Evolutionary conservation across 2,888 invertebrate genomes (phyloP), one percentile per base, ranked within the genome.

Genomic region (Eupithecia centaureata): DNA sequence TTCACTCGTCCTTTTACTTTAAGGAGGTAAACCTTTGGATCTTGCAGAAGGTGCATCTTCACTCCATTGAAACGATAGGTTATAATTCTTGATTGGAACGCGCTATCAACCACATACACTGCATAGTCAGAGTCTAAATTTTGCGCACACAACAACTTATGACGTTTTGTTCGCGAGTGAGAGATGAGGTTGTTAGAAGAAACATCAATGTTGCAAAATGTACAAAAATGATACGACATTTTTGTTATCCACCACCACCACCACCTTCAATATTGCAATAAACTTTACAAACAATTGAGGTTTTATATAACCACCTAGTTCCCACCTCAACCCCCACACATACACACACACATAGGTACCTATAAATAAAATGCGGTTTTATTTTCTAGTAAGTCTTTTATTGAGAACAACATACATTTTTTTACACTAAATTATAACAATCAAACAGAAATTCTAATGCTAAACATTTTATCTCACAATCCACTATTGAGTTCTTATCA

Each of bases 71-170:
- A 10, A 18, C 57, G n/a, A 32, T 57, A 57, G 18, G 57, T 18
- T 10, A 57, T 18, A 10, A 57, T 57, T 57, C 57, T 57, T 18
- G 18, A 59, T 22, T 59, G 38, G 35, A 59, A 59, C 15, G 58
- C 58, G 10, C 22, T 25, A 63, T 63, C 42, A 22, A 63, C 30
- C 38, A 63, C 42, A 47, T 61, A 65, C 35, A 35, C 35, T 28
- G 58, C 27, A 33, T 51, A 66, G 61, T 61, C 38, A 47, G 42
- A 38, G 42, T 27, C 67, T 35, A 33, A 58, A 32, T 64, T 42
- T 70, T 67, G 63, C n/a, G 38, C 58, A 56, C 70, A 70, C 22
- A 70, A 51, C 12, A 70, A 54, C 54, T 70, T 70, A 38, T 70
- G 66, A 57, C 66, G 58, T 61, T 61, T 61, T 25, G 61, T 68